Conservation (phyloP, 2,797 vertebrate genomes). For the Nannoperca obscura region DNA sequence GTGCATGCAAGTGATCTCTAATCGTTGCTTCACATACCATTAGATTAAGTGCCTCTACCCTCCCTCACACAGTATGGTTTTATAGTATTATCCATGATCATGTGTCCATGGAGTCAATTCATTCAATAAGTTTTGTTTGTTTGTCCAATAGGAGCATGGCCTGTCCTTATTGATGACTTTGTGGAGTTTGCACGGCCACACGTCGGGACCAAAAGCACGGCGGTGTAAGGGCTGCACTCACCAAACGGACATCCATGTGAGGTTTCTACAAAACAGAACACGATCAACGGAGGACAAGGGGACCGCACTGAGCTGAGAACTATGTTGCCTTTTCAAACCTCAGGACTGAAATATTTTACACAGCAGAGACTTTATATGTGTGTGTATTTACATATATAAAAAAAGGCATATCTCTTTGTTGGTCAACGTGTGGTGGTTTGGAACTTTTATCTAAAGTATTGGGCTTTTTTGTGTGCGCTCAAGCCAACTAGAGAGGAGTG, state of each 20-base stretch:
- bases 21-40: background rate
- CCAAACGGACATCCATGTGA: conserved; percentile 83
- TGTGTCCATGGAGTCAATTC: background rate
- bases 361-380: conserved; percentile 91
- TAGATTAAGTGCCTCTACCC: background rate
- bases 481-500: conserved; percentile 88
- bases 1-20: background rate
- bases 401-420: conserved; percentile 92
- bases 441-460: conserved; percentile 92
- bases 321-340: conserved; percentile 90
- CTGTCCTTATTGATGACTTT: conserved; percentile 98
- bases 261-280: conserved; percentile 85
- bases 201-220: conserved; percentile 97
- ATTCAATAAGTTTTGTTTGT: conserved; percentile 7
- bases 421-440: conserved; percentile 92
- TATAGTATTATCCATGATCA: background rate
- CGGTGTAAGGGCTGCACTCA: conserved; percentile 90
- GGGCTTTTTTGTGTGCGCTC: conserved; percentile 87
- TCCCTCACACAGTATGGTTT: background rate
- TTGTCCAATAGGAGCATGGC: conserved; percentile 91
- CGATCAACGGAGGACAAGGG: conserved; percentile 88
- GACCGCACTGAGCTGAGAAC: conserved; percentile 93
- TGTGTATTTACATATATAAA: conserved; percentile 82
- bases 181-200: conserved; percentile 99
- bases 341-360: conserved; percentile 92